Conservation (phyloP, 2,797 vertebrate species). For the Tragelaphus oryx region DNA sequence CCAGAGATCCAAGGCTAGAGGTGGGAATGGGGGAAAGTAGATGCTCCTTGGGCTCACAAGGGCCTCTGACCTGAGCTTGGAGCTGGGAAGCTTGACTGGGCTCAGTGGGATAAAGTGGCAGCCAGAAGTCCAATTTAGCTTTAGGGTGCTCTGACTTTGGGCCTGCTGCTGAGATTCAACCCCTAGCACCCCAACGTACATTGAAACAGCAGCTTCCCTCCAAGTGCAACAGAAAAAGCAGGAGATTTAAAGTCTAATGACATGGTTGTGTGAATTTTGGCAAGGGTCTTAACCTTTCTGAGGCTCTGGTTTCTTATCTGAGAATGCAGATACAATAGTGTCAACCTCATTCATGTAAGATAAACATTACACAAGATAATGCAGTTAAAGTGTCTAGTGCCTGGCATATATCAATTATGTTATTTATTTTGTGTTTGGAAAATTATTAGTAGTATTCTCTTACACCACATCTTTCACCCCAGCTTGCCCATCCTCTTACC, state of each 20-base stretch:
- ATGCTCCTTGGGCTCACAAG: background rate
- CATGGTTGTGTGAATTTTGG: background rate
- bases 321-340: constrained; percentile 11
- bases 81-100: background rate
- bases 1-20: background rate
- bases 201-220: background rate
- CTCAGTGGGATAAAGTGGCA: background rate
- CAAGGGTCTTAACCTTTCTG: background rate
- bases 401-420: background rate
- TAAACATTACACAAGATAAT: background rate
- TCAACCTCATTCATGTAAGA: background rate
- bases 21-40: background rate
- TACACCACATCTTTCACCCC: background rate
- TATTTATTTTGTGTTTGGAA: background rate
- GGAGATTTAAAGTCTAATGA: background rate
- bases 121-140: background rate
- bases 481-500: background rate
- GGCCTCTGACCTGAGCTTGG: background rate
- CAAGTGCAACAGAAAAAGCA: background rate
- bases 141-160: background rate
- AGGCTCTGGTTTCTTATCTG: background rate
- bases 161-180: background rate
- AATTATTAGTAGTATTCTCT: constrained; percentile 27
- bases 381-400: background rate
- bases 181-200: background rate